These are phyloP conservation scores for Cephus nigrinus DNA, from an alignment of 2,888 invertebrate genomes.

Conservation along the genomic window DNA sequence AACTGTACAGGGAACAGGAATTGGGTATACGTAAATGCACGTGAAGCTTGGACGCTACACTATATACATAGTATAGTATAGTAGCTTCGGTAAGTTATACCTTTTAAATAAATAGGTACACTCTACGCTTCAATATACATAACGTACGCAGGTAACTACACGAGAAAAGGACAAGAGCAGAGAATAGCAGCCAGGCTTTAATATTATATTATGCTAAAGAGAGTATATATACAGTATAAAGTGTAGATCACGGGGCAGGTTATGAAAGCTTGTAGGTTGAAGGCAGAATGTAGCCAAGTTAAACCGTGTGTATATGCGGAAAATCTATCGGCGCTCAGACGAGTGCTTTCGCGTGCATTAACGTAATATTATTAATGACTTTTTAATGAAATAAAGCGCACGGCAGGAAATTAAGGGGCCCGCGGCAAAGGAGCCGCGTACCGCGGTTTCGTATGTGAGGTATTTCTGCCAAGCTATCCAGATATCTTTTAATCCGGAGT, in stretches of 20 bases:
- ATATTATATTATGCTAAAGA: constrained; percentile 25
- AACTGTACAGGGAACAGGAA: not conserved
- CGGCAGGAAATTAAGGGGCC: constrained; percentile 48
- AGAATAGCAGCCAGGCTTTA: constrained; percentile 22
- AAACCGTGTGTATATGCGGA: not conserved
- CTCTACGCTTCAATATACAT: not conserved
- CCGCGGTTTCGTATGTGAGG: not conserved
- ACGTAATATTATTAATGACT: constrained; percentile 46
- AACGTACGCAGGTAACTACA: not conserved
- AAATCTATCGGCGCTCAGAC: not conserved
- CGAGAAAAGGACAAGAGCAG: not conserved
- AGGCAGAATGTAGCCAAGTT: not conserved
- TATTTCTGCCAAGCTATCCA: no score
- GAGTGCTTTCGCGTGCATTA: constrained; percentile 22
- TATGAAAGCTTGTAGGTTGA: not conserved
- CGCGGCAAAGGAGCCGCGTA: constrained; percentile 6
- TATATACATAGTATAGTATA: not conserved
- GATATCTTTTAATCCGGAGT: not conserved
- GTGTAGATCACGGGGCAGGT: not conserved
- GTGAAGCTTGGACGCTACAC: not conserved
- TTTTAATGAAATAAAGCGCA: constrained; percentile 50
- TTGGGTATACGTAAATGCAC: not conserved
- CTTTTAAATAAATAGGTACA: not conserved
- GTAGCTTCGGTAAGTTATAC: not conserved
- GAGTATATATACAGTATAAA: not conserved